Evolutionary conservation across 2,888 invertebrate species (phyloP).

Genomic region (Dusona sp.): DNA sequence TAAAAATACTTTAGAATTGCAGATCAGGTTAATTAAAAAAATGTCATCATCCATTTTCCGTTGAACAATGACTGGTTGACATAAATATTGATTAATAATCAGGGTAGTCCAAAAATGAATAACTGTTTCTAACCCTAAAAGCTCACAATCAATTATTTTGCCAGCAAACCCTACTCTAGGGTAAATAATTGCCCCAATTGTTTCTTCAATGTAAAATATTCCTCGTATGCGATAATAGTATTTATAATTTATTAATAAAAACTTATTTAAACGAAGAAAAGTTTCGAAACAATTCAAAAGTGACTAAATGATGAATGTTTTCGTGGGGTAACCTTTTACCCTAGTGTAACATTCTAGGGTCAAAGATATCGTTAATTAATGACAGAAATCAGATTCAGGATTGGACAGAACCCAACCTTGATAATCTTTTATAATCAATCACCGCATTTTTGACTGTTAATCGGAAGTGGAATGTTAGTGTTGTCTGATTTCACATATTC

Average conservation of each 20-base stretch:
- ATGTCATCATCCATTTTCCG: neutral
- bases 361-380: neutral
- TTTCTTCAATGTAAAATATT: too few relatives aligned
- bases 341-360: too few relatives aligned
- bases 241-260: too few relatives aligned
- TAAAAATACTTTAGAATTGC: neutral
- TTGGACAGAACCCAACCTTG: neutral
- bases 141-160: too few relatives aligned
- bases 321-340: too few relatives aligned
- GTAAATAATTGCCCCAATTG: too few relatives aligned
- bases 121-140: too few relatives aligned
- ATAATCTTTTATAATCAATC: neutral
- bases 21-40: neutral
- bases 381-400: neutral
- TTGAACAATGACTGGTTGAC: neutral
- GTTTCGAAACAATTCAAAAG: too few relatives aligned
- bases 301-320: too few relatives aligned
- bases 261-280: too few relatives aligned
- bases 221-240: too few relatives aligned
- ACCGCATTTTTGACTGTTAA: neutral
- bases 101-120: neutral
- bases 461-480: neutral
- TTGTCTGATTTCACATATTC: neutral
- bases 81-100: neutral
- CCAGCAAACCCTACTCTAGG: too few relatives aligned